Evolutionary conservation across 2,797 vertebrate species (phyloP), one percentile per base, ranked within the genome.

Genomic region (Anguilla pacifica): DNA sequence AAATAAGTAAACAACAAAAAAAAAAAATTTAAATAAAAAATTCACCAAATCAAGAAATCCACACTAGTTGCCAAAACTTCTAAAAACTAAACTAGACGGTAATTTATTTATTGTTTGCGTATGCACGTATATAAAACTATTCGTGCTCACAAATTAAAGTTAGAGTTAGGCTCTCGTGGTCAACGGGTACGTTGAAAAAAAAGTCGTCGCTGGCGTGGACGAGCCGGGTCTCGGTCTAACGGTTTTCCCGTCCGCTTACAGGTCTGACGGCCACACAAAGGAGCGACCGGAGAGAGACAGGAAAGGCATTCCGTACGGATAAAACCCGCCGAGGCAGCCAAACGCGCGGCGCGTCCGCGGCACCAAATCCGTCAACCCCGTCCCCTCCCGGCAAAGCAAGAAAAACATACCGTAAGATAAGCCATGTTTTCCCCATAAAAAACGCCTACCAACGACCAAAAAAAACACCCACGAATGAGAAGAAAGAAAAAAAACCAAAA

Each of bases 351-450:
- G 83, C 86, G 90, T 39, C 28, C 55, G 39, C 39, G n/a, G 2
- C 74, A 2, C 39, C 35, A 6, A n/a, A 13, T 28, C 25, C 11
- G 3, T 72, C 85, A 46, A 2, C 22, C 61, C 35, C 85, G n/a
- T 46, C 19, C 64, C 85, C 39, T 46, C 43, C 85, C 61, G 13
- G 17, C 19, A 43, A 25, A 70, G 74, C 25, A 86, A 83, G 64
- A 39, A 25, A 89, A 85, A 93, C 93, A n/a, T 92, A 93, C 92
- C 92, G 91, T 90, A 91, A 79, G 79, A 91, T 89, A 84, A 92
- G 89, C 93, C 93, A 94, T 93, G 91, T 89, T 90, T 92, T 94
- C 92, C 93, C 92, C 92, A 92, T 92, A 92, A 90, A 35, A 91
- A 90, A 89, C 57, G 67, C 59, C 70, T 82, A 83, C 61, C 85